Base-by-base conservation (phyloP, 2,113 vertebrate species). In the Galbula dea region DNA sequence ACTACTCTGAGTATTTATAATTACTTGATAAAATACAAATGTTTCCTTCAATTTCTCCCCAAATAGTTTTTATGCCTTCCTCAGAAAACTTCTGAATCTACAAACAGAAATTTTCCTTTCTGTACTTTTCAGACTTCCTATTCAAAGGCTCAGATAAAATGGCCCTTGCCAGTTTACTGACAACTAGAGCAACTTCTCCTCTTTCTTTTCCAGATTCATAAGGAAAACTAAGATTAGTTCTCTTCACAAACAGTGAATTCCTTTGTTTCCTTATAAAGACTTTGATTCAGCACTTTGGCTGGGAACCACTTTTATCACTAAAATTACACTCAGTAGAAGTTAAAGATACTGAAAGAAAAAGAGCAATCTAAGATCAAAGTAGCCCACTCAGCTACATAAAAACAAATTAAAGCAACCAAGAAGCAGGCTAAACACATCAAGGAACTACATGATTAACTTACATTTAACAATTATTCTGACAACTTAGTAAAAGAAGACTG, bases 341-440 rank as follows among this genome's bases (percentile, higher is more conserved):
- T 72, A 80, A 85, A 95, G 92, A 93, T 81, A 74, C 11, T 37
- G 62, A 90, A 90, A 51, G 55, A 86, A 96, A 95, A 23, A 73
- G 43, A 89, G 65, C 52, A 94, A 93, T 86, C 88, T 87, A 75
- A 94, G 93, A 94, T 94, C 85, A 96, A 96, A 96, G 89, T 34
- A 80, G 45, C 27, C 27, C 1, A 19, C 85, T 90, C 78, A 93
- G 88, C 72, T 88, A 89, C 85, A 74, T 34, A 89, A 93, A 94
- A 92, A 46, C 78, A 94, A 92, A 93, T 90, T 75, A 91, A 79
- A 95, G 61, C 63, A 83, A 90, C 80, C 87, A 91, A 84, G 78
- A 83, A 81, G 74, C 45, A 90, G 66, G 69, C 74, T 83, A 72
- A 87, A 88, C 43, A 82, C 69, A 90, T 94, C 87, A 93, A 93